A percentile compares a stretch with the other conserved stretches of the same genome.
phyloP scores from a whole-genome alignment of 1,140 invertebrate genomes.

The Asbolus verrucosus region DNA sequence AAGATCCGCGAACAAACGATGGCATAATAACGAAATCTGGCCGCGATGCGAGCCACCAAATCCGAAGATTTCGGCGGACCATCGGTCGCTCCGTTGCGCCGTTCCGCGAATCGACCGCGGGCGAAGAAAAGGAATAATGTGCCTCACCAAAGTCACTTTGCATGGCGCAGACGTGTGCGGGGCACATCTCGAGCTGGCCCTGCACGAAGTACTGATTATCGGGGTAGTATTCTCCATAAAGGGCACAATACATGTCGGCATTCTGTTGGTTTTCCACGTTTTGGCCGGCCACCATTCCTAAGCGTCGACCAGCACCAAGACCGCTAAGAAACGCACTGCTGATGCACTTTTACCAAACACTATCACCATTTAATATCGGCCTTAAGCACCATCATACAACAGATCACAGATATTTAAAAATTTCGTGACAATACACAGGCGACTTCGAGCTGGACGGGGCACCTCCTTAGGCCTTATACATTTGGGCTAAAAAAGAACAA shows the following conservation, averaged over 20 bases:
- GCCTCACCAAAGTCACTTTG: slow-evolving; percentile 62
- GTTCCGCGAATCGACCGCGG: too few relatives aligned
- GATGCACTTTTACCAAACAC: slow-evolving; percentile 54
- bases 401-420: slow-evolving; percentile 18
- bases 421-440: neutral
- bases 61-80: too few relatives aligned
- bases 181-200: slow-evolving; percentile 58
- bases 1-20: too few relatives aligned
- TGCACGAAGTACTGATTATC: slow-evolving; percentile 58
- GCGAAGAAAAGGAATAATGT: slow-evolving; percentile 11
- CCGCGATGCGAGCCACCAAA: too few relatives aligned
- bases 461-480: slow-evolving; percentile 18
- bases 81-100: too few relatives aligned
- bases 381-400: slow-evolving; percentile 26
- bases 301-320: slow-evolving; percentile 44
- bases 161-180: slow-evolving; percentile 59
- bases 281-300: slow-evolving; percentile 64
- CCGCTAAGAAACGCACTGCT: slow-evolving; percentile 42
- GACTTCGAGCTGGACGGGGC: slow-evolving; percentile 19
- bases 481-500: slow-evolving; percentile 21
- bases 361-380: slow-evolving; percentile 40
- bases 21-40: too few relatives aligned
- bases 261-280: slow-evolving; percentile 61
- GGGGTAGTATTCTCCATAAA: slow-evolving; percentile 63
- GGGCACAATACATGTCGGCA: slow-evolving; percentile 62